Base-by-base conservation (phyloP, 2,888 invertebrate genomes). In the Tupiocoris notatus region DNA sequence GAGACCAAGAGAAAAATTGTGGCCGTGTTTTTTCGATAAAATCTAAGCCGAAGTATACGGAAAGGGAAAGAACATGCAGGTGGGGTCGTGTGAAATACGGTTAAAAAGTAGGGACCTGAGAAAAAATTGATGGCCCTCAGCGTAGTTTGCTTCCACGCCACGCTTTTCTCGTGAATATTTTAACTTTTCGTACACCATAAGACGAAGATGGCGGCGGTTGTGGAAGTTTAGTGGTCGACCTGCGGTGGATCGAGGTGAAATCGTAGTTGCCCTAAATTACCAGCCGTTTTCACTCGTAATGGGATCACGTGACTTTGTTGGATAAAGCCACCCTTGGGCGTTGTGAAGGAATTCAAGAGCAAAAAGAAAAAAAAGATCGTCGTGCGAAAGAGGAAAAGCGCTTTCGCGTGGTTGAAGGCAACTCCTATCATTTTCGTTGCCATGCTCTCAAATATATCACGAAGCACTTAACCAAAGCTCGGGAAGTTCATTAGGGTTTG, bases 401-500 rank as follows among this genome's bases (percentile, higher is more conserved):
- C 39, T 39, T n/a, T n/a, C n/a, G n/a, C n/a, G n/a, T 39, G 39
- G 39, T 12, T 12, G 39, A 12, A 39, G 39, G 39, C 39, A 12
- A 12, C 39, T n/a, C n/a, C n/a, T 39, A 39, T 39, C 39, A 39
- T 3, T 39, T 39, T 39, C n/a, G n/a, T n/a, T 39, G 39, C 6
- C 39, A 12, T 39, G 39, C 6, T n/a, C n/a, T n/a, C n/a, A 39
- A 39, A 39, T 39, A 39, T 39, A 39, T 39, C 39, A 39, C 39
- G 39, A 39, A 39, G 39, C 39, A 39, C 39, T 39, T 39, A 39
- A 39, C 39, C 39, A 39, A 59, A 23, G 70, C 25, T 24, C 70
- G 56, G 24, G 74, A 74, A 74, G 74, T 74, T 74, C 74, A 74
- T 74, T 64, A 74, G 64, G 74, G 54, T 64, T 74, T 64, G 74